Conservation (phyloP, 2,113 vertebrate species). For the Neodon shergylaensis region DNA sequence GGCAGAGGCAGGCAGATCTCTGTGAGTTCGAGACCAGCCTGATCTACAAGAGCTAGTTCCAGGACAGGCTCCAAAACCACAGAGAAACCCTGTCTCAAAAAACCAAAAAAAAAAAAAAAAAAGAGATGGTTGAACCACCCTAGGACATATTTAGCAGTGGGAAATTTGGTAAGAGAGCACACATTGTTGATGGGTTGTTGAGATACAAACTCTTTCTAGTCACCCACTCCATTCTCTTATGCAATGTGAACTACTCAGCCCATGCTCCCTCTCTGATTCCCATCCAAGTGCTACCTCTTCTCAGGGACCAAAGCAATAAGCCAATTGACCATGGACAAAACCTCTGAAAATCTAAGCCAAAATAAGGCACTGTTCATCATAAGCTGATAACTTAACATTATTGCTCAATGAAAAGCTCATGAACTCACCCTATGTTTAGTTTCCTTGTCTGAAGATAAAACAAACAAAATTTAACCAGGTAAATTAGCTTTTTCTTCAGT, state of each 20-base stretch:
- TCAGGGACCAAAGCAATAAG: background rate
- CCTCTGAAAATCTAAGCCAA: background rate
- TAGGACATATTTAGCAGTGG: fast-evolving
- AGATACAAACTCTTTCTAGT: too few species aligned
- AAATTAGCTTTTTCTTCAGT: background rate
- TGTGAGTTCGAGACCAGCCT: too few species aligned
- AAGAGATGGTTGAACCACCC: background rate
- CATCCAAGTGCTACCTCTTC: background rate
- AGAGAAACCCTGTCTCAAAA: too few species aligned
- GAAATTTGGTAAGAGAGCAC: background rate
- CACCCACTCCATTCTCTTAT: background rate
- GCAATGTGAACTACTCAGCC: fast-evolving
- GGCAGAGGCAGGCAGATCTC: too few species aligned
- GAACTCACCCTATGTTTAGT: background rate
- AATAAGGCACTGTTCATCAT: background rate
- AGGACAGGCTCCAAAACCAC: too few species aligned
- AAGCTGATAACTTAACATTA: background rate
- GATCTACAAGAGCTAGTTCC: too few species aligned
- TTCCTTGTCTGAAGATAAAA: background rate
- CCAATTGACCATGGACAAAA: background rate
- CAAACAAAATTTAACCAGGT: background rate
- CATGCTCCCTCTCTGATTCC: fast-evolving
- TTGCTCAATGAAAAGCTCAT: background rate
- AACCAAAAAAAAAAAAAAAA: too few species aligned
- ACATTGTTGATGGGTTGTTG: too few species aligned